Percentiles rank a stretch among this genome's conserved stretches.
phyloP scores from a whole-genome alignment of 1,140 invertebrate genomes.

The Liolophura sinensis region DNA sequence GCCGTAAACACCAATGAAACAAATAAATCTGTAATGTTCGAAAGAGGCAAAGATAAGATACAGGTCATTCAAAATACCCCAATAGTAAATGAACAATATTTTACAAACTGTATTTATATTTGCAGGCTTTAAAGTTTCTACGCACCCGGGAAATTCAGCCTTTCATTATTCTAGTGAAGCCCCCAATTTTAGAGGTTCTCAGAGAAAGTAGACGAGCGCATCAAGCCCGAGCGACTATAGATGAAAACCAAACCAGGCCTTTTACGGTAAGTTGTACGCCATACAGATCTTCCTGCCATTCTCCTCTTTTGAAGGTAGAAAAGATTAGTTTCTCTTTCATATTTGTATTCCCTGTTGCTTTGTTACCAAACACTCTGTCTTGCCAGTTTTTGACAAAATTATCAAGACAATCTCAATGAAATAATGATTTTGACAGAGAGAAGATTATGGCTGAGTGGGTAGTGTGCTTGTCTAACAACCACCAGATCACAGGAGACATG shows the following conservation, averaged over 20 bases:
- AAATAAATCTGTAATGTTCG: background rate
- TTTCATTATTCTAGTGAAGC: constrained; percentile 93
- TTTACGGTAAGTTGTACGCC: constrained; percentile 35
- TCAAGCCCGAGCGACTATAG: constrained; percentile 34
- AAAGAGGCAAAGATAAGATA: background rate
- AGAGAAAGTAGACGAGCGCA: constrained; percentile 35
- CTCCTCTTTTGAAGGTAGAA: background rate
- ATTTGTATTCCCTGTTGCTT: too few relatives aligned
- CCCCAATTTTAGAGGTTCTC: constrained; percentile 68
- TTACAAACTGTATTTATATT: constrained; percentile 6
- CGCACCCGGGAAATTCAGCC: constrained; percentile 91
- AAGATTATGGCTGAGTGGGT: too few relatives aligned
- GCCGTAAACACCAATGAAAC: background rate
- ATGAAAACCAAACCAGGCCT: constrained; percentile 28
- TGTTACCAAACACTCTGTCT: background rate
- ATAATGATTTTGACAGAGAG: too few relatives aligned
- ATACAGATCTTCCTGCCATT: background rate
- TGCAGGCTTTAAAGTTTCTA: constrained; percentile 58
- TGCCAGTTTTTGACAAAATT: too few relatives aligned
- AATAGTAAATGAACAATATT: background rate
- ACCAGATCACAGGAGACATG: too few relatives aligned
- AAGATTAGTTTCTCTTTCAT: background rate
- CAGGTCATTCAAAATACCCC: background rate
- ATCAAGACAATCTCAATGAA: too few relatives aligned
- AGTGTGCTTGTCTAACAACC: too few relatives aligned